Evolutionary conservation across 2,113 vertebrate genomes (phyloP).

Genomic region (Zosterops pallidus): DNA sequence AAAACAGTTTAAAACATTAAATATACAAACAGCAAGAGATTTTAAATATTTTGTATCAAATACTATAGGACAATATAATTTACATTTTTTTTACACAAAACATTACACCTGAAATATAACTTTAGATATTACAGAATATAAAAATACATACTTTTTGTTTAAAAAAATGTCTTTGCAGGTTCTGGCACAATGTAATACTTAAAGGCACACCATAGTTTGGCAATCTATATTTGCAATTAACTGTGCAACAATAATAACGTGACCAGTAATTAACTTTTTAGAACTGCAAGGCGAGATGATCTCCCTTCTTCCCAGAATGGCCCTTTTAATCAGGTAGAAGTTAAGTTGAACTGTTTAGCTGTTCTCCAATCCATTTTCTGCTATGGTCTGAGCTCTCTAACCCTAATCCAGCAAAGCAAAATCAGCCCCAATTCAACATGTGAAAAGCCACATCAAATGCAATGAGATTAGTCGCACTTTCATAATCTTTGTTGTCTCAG

Average conservation of each 20-base stretch:
- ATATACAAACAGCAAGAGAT: slow-evolving; percentile 76
- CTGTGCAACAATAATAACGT: not conserved
- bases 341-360: not conserved
- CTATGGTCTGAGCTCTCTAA: not conserved
- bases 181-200: slow-evolving; percentile 65
- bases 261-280: not conserved
- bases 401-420: slow-evolving; percentile 1
- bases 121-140: slow-evolving; percentile 79
- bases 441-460: slow-evolving; percentile 17
- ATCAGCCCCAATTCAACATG: not conserved
- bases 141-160: slow-evolving; percentile 79
- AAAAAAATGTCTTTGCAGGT: slow-evolving; percentile 72
- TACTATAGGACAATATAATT: slow-evolving; percentile 84
- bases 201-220: slow-evolving; percentile 54
- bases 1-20: slow-evolving; percentile 77
- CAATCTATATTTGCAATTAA: not conserved
- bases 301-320: not conserved
- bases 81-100: slow-evolving; percentile 75
- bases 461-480: not conserved
- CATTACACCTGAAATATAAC: slow-evolving; percentile 83
- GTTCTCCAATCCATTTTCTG: not conserved
- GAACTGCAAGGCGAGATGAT: not conserved
- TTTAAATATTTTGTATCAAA: slow-evolving; percentile 83
- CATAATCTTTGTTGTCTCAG: not conserved
- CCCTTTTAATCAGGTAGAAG: not conserved